phyloP scores from a whole-genome alignment of 2,888 invertebrate genomes.

The Drosophila lutescens region DNA sequence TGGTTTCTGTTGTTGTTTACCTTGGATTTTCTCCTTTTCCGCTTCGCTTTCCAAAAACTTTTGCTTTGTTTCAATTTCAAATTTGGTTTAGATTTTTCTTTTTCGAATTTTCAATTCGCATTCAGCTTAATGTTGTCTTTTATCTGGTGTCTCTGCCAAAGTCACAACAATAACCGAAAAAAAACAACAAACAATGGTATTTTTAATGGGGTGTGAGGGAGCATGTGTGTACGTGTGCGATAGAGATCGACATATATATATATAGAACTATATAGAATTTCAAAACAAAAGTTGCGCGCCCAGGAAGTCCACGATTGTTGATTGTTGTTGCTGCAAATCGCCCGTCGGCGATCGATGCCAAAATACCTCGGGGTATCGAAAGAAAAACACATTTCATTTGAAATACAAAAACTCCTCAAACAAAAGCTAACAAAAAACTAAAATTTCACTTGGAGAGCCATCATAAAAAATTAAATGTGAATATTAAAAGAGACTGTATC shows the following conservation, averaged over 20 bases:
- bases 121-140: slow-evolving; percentile 43
- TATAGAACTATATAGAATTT: slow-evolving; percentile 34
- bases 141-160: slow-evolving; percentile 50
- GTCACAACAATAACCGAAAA: slow-evolving; percentile 52
- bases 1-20: slow-evolving; percentile 2
- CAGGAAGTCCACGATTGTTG: slow-evolving; percentile 35
- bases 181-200: slow-evolving; percentile 44
- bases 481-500: background rate
- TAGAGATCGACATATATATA: slow-evolving; percentile 28
- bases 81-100: slow-evolving; percentile 3
- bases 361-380: slow-evolving; percentile 10
- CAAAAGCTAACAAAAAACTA: background rate
- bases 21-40: slow-evolving; percentile 24
- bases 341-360: slow-evolving; percentile 35
- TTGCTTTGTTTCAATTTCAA: slow-evolving; percentile 7
- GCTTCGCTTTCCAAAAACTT: slow-evolving; percentile 6
- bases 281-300: slow-evolving; percentile 42
- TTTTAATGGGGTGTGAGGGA: background rate
- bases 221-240: slow-evolving; percentile 10
- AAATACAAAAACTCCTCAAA: slow-evolving; percentile 29
- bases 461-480: background rate
- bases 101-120: slow-evolving; percentile 15
- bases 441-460: background rate
- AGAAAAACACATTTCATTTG: slow-evolving; percentile 12
- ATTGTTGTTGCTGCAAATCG: slow-evolving; percentile 34